A percentile compares a stretch with the other conserved stretches of the same genome.
These are phyloP conservation scores for Hypanus sabinus DNA, from an alignment of 2,113 vertebrate genomes.

Conservation along the genomic window DNA sequence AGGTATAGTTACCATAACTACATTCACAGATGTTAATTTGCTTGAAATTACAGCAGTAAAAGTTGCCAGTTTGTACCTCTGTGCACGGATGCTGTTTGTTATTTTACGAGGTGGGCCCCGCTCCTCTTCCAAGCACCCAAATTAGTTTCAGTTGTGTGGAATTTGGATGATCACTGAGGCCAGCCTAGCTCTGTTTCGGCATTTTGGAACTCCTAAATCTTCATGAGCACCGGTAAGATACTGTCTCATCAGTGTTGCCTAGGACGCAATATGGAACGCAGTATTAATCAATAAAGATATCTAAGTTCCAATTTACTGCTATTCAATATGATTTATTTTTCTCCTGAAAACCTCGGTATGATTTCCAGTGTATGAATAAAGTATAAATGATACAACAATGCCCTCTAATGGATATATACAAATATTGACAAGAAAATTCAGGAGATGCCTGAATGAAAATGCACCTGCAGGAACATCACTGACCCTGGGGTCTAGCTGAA, in stretches of 20 bases:
- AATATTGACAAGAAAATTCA: neutral
- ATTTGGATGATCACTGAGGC: neutral
- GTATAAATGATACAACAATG: constrained; percentile 23
- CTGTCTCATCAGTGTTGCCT: neutral
- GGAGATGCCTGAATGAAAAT: neutral
- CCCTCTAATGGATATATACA: constrained; percentile 27
- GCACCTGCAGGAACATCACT: neutral
- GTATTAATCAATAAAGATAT: no score
- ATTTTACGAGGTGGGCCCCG: constrained; percentile 21
- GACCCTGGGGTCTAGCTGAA: neutral
- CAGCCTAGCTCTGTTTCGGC: neutral
- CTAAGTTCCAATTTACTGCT: neutral
- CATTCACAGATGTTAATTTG: constrained; percentile 30
- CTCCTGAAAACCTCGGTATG: neutral
- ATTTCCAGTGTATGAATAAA: neutral
- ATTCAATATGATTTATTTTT: neutral
- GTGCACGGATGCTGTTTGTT: constrained; percentile 18
- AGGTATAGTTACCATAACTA: constrained; percentile 17
- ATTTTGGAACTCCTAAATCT: neutral
- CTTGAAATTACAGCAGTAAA: constrained; percentile 30
- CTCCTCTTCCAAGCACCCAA: neutral
- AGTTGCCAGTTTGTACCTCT: constrained; percentile 18
- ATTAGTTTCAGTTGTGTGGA: constrained; percentile 26
- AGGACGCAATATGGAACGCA: neutral
- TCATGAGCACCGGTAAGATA: neutral